Evolutionary conservation across 1,140 invertebrate genomes (phyloP).

Genomic region (Aleiodes sp.): DNA sequence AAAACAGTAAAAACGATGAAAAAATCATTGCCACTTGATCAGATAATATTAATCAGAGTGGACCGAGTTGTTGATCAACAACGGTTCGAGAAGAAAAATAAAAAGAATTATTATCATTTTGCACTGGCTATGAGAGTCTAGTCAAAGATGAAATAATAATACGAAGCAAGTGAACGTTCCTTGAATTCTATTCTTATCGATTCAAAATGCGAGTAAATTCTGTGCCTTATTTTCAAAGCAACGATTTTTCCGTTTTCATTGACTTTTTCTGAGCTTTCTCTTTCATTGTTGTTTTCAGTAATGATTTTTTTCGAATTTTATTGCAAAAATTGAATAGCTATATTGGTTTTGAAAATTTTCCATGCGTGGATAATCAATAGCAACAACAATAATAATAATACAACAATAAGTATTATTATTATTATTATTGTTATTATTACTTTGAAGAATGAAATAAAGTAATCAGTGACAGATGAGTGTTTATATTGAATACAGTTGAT

Average conservation of each 20-base stretch:
- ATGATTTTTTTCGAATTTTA: background rate
- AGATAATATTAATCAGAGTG: background rate
- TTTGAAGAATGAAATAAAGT: no score
- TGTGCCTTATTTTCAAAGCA: background rate
- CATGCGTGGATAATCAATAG: background rate
- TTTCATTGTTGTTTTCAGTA: background rate
- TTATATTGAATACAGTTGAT: background rate
- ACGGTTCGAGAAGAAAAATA: background rate
- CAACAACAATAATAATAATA: no score
- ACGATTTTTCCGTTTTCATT: no score
- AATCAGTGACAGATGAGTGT: constrained; percentile 9
- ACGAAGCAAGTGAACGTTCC: background rate
- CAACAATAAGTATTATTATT: no score
- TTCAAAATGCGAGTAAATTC: background rate
- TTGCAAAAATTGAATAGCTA: background rate
- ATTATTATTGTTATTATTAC: no score
- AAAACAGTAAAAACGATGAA: background rate
- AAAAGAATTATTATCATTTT: no score
- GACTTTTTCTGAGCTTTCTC: no score
- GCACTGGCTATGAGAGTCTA: background rate
- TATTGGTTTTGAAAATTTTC: background rate
- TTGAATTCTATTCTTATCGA: background rate
- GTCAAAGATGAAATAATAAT: background rate
- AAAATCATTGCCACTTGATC: background rate
- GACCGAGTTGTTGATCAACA: constrained; percentile 3